phyloP scores from a whole-genome alignment of 2,113 vertebrate genomes.

The Pterocles burchelli region DNA sequence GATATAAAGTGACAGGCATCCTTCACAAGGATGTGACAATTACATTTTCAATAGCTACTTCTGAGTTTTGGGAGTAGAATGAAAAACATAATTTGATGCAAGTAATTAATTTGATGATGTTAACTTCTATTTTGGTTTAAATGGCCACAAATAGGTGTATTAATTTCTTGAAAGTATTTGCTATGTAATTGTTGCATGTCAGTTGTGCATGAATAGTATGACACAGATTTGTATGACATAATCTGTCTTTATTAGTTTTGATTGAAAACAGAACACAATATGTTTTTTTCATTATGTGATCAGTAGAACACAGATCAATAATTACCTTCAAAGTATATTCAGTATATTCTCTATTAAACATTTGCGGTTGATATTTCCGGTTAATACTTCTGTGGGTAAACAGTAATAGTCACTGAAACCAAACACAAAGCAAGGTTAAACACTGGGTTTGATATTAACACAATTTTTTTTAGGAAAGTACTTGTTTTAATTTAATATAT shows the following conservation, averaged over 20 bases:
- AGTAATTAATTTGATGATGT: constrained; percentile 17
- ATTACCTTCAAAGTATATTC: neutral
- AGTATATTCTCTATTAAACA: neutral
- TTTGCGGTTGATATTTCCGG: neutral
- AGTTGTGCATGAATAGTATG: neutral
- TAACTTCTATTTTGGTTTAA: neutral
- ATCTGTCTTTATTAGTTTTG: neutral
- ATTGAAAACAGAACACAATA: neutral
- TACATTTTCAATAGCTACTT: neutral
- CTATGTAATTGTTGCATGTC: neutral
- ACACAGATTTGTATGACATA: neutral
- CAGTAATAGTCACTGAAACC: neutral
- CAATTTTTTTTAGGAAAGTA: neutral
- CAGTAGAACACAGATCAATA: neutral
- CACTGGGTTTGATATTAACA: neutral
- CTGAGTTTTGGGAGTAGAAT: constrained; percentile 2
- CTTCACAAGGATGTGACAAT: neutral
- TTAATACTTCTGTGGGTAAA: neutral
- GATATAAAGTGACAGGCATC: constrained; percentile 12
- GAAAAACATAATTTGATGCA: neutral
- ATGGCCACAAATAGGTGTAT: neutral
- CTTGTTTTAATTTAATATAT: neutral
- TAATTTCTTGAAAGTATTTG: neutral
- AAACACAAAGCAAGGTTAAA: neutral
- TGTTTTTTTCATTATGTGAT: neutral